These are phyloP conservation scores for Nasonia oneida DNA, from an alignment of 2,888 invertebrate species.

Conservation along the genomic window DNA sequence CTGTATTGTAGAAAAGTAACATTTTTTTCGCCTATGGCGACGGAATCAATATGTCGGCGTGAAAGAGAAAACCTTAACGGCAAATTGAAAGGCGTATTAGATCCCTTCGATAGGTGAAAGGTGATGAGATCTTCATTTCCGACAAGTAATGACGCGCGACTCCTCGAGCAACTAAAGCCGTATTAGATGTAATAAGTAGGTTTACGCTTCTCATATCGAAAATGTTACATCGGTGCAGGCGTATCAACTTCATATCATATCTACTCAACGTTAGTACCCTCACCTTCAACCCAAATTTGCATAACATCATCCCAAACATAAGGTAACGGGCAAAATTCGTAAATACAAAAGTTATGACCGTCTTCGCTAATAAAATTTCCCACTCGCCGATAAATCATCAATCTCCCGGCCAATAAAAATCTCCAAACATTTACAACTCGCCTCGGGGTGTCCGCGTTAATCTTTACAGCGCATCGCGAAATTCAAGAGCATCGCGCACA, in stretches of 20 bases:
- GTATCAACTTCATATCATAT: too few species aligned
- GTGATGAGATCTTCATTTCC: neutral
- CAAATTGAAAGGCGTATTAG: slow-evolving; percentile 2
- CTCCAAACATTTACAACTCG: slow-evolving; percentile 4
- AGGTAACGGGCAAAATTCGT: neutral
- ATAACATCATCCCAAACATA: too few species aligned
- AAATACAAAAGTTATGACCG: neutral
- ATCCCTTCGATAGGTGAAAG: neutral
- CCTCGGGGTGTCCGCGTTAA: neutral
- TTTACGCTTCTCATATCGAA: neutral
- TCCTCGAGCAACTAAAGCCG: neutral
- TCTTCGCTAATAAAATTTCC: neutral
- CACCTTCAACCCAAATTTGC: too few species aligned
- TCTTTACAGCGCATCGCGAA: slow-evolving; percentile 7
- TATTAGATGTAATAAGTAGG: neutral
- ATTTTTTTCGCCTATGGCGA: too few species aligned
- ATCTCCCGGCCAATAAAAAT: neutral
- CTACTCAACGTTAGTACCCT: too few species aligned
- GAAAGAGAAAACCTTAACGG: neutral
- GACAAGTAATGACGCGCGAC: neutral
- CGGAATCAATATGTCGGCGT: neutral
- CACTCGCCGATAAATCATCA: neutral
- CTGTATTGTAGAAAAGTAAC: neutral
- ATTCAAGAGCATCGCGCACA: neutral
- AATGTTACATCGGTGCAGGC: neutral